A percentile compares a stretch with the other conserved stretches of the same genome.
phyloP scores from a whole-genome alignment of 2,797 vertebrate species.

The Sebastes reedi region DNA sequence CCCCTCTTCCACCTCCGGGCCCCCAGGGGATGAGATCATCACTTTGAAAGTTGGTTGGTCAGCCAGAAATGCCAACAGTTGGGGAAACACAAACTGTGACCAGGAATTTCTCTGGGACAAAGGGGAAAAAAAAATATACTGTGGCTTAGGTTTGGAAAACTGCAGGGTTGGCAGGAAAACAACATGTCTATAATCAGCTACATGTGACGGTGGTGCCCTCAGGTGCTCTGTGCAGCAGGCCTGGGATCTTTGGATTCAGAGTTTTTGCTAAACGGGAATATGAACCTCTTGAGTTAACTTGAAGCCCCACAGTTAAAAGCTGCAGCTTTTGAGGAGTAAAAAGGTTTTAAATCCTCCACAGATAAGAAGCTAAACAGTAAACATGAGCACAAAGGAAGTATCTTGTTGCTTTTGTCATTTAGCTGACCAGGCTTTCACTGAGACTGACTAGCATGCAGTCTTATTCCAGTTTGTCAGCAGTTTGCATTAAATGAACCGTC shows the following conservation, averaged over 20 bases:
- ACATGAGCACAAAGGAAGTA: constrained; percentile 27
- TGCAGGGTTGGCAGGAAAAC: constrained; percentile 37
- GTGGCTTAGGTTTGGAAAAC: constrained; percentile 38
- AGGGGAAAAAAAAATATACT: constrained; percentile 37
- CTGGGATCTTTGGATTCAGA: constrained; percentile 1
- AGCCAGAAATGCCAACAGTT: constrained; percentile 62
- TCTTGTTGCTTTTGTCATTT: constrained; percentile 15
- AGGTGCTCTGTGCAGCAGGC: constrained; percentile 26
- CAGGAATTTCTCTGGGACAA: constrained; percentile 64
- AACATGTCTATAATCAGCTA: constrained; percentile 22
- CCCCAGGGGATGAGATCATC: constrained; percentile 74
- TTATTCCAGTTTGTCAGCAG: constrained; percentile 45
- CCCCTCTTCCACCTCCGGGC: constrained; percentile 42
- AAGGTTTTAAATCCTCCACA: background rate
- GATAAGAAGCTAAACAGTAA: constrained; percentile 23
- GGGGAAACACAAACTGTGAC: constrained; percentile 52
- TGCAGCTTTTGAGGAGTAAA: background rate
- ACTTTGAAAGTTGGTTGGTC: constrained; percentile 72
- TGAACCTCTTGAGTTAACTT: background rate
- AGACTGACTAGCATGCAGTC: background rate
- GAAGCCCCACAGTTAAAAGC: background rate
- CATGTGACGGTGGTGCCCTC: constrained; percentile 26
- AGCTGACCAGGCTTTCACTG: constrained; percentile 9
- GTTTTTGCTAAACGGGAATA: constrained; percentile 3
- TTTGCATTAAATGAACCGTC: constrained; percentile 35